Evolutionary conservation across 2,888 invertebrate genomes (phyloP), one percentile per base, ranked within the genome.

Genomic region (Calameuta idolon): DNA sequence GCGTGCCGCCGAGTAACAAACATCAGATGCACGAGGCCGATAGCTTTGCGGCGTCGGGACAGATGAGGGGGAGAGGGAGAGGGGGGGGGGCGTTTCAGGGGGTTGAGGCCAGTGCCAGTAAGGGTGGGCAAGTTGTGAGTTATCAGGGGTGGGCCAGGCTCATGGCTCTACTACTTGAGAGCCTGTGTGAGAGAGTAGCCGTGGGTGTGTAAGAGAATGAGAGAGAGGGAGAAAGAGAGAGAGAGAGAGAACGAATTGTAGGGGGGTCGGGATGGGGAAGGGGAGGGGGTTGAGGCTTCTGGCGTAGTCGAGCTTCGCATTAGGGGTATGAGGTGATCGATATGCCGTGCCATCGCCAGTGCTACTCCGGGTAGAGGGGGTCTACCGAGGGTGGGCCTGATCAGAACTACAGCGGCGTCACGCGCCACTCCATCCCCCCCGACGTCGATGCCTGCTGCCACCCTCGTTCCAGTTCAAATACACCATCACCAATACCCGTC

Each of bases 111-210:
- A 73, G 79, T 35, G 76, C 77, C 75, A 79, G 77, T 76, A 77
- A 79, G 79, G 81, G 80, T 78, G 75, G 78, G 76, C 75, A 80
- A 81, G 81, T 79, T 81, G 81, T 78, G 79, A 83, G 83, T 83
- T 83, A 83, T 83, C 83, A 82, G 79, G 79, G 79, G 74, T 76
- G 79, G 79, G 76, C 55, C 83, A 82, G 79, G 83, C 80, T 82
- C 79, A 76, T 82, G 78, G 79, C 79, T 83, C 79, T 79, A 76
- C 78, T 77, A 75, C 34, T 78, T 75, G 31, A 55, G 23, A 9
- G 55, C 23, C 15, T 15, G 55, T 55, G 23, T 55, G 55, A 55
- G 55, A 55, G 55, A 23, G 55, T 55, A 55, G 55, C 55, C 55
- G 23, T 23, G 55, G 23, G 55, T 55, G 55, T 55, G 55, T 35